These are phyloP conservation scores for Leguminivora glycinivorella DNA, from an alignment of 1,140 invertebrate genomes.

Conservation along the genomic window DNA sequence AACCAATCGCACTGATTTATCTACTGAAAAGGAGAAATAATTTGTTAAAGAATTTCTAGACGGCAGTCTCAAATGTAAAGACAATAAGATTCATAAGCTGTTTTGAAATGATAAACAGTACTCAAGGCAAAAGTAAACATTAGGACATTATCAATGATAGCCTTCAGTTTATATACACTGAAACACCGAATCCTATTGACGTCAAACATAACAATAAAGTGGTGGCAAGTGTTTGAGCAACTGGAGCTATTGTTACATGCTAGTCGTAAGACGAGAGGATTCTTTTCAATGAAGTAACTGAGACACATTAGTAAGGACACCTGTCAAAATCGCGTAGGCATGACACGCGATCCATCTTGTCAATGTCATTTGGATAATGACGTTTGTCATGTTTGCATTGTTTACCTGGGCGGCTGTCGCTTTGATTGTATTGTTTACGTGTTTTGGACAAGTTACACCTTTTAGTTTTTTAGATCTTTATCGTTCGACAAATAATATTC, in stretches of 20 bases:
- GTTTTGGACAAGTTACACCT: no score
- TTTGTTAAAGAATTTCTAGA: conserved; percentile 11
- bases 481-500: neutral
- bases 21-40: conserved; percentile 34
- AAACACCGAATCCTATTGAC: conserved; percentile 25
- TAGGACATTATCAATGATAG: conserved; percentile 20
- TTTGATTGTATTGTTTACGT: neutral
- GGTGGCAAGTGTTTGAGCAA: conserved; percentile 28
- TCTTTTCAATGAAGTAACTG: conserved; percentile 25
- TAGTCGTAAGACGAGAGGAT: conserved; percentile 21
- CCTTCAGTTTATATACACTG: conserved; percentile 13
- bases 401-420: neutral
- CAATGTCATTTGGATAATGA: conserved; percentile 18
- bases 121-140: conserved; percentile 20
- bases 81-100: neutral
- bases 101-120: conserved; percentile 8
- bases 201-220: conserved; percentile 13
- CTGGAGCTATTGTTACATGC: conserved; percentile 15
- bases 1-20: conserved; percentile 43
- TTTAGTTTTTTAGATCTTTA: neutral
- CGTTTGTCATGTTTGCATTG: conserved; percentile 15
- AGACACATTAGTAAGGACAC: conserved; percentile 19
- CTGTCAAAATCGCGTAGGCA: conserved; percentile 26
- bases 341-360: conserved; percentile 20
- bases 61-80: neutral